Conservation (phyloP, 2,888 invertebrate species). For the Zaprionus lineosus region DNA sequence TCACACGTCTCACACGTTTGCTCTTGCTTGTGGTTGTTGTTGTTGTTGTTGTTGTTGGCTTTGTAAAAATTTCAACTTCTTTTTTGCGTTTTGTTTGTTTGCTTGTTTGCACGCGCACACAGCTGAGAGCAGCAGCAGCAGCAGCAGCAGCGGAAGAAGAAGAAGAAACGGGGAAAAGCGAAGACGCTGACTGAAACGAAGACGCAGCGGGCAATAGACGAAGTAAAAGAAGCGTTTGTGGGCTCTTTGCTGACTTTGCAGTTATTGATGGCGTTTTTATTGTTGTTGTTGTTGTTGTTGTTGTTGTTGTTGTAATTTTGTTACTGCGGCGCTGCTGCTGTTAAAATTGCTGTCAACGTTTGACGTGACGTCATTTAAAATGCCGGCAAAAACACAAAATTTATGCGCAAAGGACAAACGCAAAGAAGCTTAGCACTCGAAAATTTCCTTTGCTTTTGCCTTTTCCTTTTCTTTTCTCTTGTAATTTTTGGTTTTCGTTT, state of each 20-base stretch:
- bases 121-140: constrained; percentile 18
- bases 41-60: neutral
- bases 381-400: constrained; percentile 59
- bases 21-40: neutral
- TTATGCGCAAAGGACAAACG: constrained; percentile 10
- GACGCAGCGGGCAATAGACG: too few species aligned
- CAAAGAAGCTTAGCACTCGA: too few species aligned
- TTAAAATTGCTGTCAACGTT: constrained; percentile 31
- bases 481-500: constrained; percentile 19
- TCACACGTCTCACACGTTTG: constrained; percentile 6
- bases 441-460: constrained; percentile 7
- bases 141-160: constrained; percentile 9
- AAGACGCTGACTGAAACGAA: neutral
- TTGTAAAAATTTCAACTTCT: neutral
- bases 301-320: constrained; percentile 28
- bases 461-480: constrained; percentile 11
- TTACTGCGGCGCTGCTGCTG: constrained; percentile 30
- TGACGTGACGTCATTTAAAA: constrained; percentile 71
- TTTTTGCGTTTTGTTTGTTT: too few species aligned
- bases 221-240: too few species aligned
- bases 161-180: neutral
- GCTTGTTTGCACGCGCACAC: too few species aligned
- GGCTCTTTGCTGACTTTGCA: constrained; percentile 44
- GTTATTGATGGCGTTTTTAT: constrained; percentile 23
- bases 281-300: constrained; percentile 21